These are phyloP conservation scores for Uloborus plumipes DNA, from an alignment of 2,888 invertebrate genomes.

Conservation along the genomic window DNA sequence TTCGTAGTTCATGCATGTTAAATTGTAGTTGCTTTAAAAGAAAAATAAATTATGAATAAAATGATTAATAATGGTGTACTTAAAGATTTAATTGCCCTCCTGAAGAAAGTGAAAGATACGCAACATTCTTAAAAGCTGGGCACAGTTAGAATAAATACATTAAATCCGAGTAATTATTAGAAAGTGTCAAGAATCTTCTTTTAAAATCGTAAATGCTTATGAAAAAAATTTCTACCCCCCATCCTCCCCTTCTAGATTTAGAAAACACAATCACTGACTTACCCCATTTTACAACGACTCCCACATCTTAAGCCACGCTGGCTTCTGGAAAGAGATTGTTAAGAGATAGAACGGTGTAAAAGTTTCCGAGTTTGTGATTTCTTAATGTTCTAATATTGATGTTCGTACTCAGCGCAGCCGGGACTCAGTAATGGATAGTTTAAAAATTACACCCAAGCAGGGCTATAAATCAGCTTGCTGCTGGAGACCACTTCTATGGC, in stretches of 20 bases:
- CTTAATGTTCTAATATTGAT: constrained; percentile 63
- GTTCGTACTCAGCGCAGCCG: constrained; percentile 38
- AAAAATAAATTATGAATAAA: too few species aligned
- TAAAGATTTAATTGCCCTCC: too few species aligned
- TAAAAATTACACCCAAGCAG: constrained; percentile 57
- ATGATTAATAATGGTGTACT: too few species aligned
- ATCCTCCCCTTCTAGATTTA: background rate
- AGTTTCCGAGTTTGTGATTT: constrained; percentile 56
- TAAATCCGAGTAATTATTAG: too few species aligned
- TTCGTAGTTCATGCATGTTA: too few species aligned
- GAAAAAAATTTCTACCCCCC: background rate
- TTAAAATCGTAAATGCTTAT: too few species aligned
- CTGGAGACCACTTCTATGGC: constrained; percentile 31
- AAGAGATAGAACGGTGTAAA: constrained; percentile 52
- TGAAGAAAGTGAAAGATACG: too few species aligned
- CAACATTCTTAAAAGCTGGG: too few species aligned
- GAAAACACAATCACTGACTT: constrained; percentile 3
- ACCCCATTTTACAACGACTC: background rate
- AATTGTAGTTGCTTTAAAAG: too few species aligned
- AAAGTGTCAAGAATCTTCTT: too few species aligned
- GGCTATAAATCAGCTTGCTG: constrained; percentile 51
- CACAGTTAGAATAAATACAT: too few species aligned
- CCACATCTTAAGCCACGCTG: background rate
- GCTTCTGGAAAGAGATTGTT: constrained; percentile 52
- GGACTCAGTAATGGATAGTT: constrained; percentile 51